Evolutionary conservation across 2,888 invertebrate genomes (phyloP).

Genomic region (Pteria penguin): DNA sequence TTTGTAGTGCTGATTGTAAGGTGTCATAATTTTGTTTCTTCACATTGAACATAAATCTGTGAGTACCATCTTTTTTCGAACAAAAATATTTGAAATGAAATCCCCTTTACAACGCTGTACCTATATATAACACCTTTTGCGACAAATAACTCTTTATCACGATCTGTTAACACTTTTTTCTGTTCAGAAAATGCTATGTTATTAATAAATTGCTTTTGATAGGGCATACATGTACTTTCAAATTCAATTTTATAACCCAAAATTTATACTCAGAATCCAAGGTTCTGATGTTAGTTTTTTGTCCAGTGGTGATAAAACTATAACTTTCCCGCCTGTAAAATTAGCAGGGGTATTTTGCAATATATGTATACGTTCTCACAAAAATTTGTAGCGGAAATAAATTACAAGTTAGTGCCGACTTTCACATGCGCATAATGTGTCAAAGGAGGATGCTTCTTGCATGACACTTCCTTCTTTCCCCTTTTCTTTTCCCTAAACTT

Average conservation of each 20-base stretch:
- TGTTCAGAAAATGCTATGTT: background rate
- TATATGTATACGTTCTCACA: no score
- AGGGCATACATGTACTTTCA: constrained; percentile 4
- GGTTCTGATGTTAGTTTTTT: background rate
- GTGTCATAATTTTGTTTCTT: constrained; percentile 40
- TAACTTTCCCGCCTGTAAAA: constrained; percentile 25
- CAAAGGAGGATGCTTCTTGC: no score
- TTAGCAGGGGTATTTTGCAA: constrained; percentile 13
- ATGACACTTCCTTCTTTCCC: no score
- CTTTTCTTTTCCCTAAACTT: no score
- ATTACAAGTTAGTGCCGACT: no score
- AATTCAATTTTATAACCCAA: constrained; percentile 1
- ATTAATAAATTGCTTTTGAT: background rate
- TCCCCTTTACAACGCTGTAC: background rate
- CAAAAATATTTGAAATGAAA: constrained; percentile 42
- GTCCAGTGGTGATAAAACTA: background rate
- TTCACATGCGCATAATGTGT: no score
- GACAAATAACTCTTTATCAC: background rate
- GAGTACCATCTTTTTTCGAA: constrained; percentile 36
- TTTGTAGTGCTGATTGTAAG: constrained; percentile 27
- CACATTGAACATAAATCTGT: constrained; percentile 46
- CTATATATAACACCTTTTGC: background rate
- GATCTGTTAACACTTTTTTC: background rate
- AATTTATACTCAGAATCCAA: background rate
- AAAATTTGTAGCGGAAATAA: no score